Percentiles rank a stretch among this genome's conserved stretches.
These are phyloP conservation scores for Gerris lacustris DNA, from an alignment of 2,888 invertebrate genomes.

Conservation along the genomic window DNA sequence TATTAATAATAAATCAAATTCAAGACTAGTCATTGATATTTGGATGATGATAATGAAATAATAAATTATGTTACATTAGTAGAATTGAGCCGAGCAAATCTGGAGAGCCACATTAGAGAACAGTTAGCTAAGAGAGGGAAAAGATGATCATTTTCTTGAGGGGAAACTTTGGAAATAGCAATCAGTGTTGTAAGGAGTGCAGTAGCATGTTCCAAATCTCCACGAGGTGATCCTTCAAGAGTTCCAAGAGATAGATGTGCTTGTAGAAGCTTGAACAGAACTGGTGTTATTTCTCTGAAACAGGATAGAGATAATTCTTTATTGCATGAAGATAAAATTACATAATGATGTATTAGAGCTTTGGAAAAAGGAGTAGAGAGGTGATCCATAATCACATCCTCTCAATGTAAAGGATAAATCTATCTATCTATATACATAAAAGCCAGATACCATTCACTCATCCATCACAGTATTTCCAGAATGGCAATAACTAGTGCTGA, in stretches of 20 bases:
- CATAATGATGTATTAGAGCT: no score
- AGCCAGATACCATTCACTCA: no score
- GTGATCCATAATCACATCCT: no score
- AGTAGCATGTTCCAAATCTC: conserved; percentile 47
- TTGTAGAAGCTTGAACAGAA: conserved; percentile 45
- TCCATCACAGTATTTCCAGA: no score
- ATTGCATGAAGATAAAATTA: no score
- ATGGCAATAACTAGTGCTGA: no score
- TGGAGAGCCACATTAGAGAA: conserved; percentile 32
- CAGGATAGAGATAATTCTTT: conserved; percentile 3
- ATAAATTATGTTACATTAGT: neutral
- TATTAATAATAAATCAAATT: no score
- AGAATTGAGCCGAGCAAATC: conserved; percentile 21
- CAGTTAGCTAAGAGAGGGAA: conserved; percentile 26
- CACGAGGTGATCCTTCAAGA: conserved; percentile 40
- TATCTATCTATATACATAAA: no score
- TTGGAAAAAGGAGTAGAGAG: no score
- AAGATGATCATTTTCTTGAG: conserved; percentile 16
- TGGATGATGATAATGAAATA: no score
- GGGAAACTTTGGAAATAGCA: conserved; percentile 22
- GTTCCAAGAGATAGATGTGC: conserved; percentile 48
- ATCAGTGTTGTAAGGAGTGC: conserved; percentile 36
- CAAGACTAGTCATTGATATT: no score
- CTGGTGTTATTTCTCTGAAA: conserved; percentile 42
- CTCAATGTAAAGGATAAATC: no score